Base-by-base conservation (phyloP, 2,888 invertebrate genomes). In the Pyrgus malvae region DNA sequence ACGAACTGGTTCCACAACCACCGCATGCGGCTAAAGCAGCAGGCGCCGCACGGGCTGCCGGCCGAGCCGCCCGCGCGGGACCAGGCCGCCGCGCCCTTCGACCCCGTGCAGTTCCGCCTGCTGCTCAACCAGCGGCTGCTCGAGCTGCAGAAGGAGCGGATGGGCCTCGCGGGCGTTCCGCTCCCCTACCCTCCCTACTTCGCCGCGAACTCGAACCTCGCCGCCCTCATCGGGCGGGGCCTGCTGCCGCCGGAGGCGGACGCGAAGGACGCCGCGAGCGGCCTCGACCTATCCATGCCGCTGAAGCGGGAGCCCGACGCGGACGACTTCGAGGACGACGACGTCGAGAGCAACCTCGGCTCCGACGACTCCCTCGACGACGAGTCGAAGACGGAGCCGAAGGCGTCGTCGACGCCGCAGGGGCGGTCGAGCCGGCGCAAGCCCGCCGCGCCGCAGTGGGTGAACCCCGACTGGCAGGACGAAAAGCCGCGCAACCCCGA, bases 1-100 rank as follows among this genome's bases (percentile, higher is more conserved):
- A 98, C 98, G 58, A 99, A 99, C 86, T 99, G 99, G 99, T 99
- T 99, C 92, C 99, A 99, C 92, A 99, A 99, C 82, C 99, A 99
- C 80, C 94, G 99, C 69, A 99, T 99, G 98, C 93, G 99, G 60
- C 93, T 98, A 76, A 99, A 99, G 86, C 97, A 97, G 76, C 96
- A 96, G 75, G 94, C 94, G 48, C 96, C 96, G 1, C 96, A 96
- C 70, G 94, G 95, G 0, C 91, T 94, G 17, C 93, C 93, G 0
- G 94, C 94, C 46, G 93, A 94, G 55, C 94, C 95, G 7, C 95
- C 95, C 2, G 93, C 94, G 29, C 91, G 95, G 16, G 95, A 95
- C 71, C 94, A 94, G 65, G 91, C 93, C 16, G 82, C 92, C 21
- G 93, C 95, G 35, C 95, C 96, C 9, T 97, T 98, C 82, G 98